Evolutionary conservation across 2,888 invertebrate species (phyloP).

Genomic region (Thumatha senex): DNA sequence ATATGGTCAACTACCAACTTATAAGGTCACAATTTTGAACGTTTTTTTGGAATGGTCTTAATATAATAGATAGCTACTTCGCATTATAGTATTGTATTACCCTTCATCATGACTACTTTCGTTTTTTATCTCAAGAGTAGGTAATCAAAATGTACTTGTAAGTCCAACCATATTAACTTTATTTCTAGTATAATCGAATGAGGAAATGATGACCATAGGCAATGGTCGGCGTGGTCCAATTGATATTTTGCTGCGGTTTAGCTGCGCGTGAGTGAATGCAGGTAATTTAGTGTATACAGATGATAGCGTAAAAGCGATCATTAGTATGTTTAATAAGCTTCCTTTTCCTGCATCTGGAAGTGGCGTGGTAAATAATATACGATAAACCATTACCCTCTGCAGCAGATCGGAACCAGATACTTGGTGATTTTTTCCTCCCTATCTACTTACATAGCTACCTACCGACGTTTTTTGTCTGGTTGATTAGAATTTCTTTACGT

Average conservation of each 20-base stretch:
- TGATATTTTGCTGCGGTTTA: constrained; percentile 31
- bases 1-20: no score
- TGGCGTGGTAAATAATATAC: constrained; percentile 56
- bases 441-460: constrained; percentile 10
- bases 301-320: constrained; percentile 37
- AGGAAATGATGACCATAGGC: constrained; percentile 14
- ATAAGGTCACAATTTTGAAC: no score
- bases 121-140: no score
- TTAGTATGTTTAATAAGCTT: constrained; percentile 56
- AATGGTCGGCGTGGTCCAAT: constrained; percentile 11
- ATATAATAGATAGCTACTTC: no score
- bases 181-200: constrained; percentile 13
- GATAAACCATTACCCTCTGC: constrained; percentile 48
- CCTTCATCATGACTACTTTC: no score
- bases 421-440: constrained; percentile 21
- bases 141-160: no score
- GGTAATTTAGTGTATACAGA: constrained; percentile 12
- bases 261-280: constrained; percentile 19
- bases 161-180: not conserved
- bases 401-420: constrained; percentile 59
- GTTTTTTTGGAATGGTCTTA: no score
- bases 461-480: no score
- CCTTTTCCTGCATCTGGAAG: constrained; percentile 55
- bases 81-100: no score
- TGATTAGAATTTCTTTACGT: no score